phyloP scores from a whole-genome alignment of 2,797 vertebrate genomes.

The Denticeps clupeoides region DNA sequence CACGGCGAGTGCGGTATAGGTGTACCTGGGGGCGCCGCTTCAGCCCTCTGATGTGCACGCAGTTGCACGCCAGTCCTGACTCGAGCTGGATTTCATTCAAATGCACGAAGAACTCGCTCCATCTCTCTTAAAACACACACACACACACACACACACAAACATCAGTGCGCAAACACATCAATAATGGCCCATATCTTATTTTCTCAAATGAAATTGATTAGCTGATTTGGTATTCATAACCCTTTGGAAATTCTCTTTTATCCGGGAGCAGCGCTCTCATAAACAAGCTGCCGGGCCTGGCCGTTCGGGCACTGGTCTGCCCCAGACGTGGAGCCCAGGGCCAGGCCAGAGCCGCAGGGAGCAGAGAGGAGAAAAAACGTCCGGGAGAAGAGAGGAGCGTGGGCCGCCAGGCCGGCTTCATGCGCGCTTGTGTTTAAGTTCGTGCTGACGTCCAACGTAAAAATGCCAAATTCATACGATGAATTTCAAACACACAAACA shows the following conservation, averaged over 20 bases:
- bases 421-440: slow-evolving; percentile 43
- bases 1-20: no score
- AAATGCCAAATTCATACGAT: no score
- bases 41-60: no score
- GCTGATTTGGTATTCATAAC: slow-evolving; percentile 66
- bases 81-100: no score
- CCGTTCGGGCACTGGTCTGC: no score
- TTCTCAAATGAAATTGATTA: slow-evolving; percentile 62
- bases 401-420: slow-evolving; percentile 30
- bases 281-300: slow-evolving; percentile 54
- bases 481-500: no score
- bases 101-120: no score
- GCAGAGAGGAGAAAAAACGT: slow-evolving; percentile 7
- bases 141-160: slow-evolving; percentile 29
- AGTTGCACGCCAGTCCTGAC: no score
- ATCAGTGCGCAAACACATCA: slow-evolving; percentile 48
- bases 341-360: slow-evolving; percentile 6
- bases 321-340: no score
- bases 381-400: slow-evolving; percentile 26
- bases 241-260: slow-evolving; percentile 63
- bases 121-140: slow-evolving; percentile 26
- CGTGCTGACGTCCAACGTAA: no score
- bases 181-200: slow-evolving; percentile 48
- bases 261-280: slow-evolving; percentile 51
- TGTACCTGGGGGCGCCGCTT: no score